phyloP scores from a whole-genome alignment of 2,797 vertebrate species.

The Petrocephalus sullivani region DNA sequence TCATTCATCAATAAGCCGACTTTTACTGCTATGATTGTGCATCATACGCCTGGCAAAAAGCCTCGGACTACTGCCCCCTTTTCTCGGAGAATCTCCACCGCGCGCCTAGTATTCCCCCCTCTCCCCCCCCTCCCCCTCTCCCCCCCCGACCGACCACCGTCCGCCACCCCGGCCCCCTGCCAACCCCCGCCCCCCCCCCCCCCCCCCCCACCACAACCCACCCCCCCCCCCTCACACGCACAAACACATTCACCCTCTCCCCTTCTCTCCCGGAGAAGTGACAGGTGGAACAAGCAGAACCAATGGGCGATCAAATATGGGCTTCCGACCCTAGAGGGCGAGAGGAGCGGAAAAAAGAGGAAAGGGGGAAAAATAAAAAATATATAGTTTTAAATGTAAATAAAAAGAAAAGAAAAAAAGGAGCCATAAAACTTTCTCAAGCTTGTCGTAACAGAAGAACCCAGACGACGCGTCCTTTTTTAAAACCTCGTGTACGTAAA shows the following conservation, averaged over 20 bases:
- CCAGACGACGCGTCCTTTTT: background rate
- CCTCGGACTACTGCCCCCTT: conserved; percentile 14
- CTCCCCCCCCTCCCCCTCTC: background rate
- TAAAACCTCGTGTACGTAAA: conserved; percentile 2
- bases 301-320: conserved; percentile 12
- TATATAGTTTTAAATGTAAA: background rate
- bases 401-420: background rate
- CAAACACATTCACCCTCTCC: background rate
- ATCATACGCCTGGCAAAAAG: background rate
- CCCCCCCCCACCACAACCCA: too few relatives aligned
- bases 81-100: background rate
- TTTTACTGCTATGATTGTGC: background rate
- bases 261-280: background rate
- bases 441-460: background rate
- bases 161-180: too few relatives aligned
- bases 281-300: conserved; percentile 14
- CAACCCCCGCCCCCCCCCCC: too few relatives aligned
- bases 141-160: too few relatives aligned
- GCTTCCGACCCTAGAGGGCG: conserved; percentile 14
- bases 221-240: background rate
- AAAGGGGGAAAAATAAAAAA: background rate
- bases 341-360: background rate
- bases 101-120: background rate
- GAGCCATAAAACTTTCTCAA: background rate
- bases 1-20: background rate